Evolutionary conservation across 2,113 vertebrate genomes (phyloP).

Genomic region (Grammomys dolichurus): DNA sequence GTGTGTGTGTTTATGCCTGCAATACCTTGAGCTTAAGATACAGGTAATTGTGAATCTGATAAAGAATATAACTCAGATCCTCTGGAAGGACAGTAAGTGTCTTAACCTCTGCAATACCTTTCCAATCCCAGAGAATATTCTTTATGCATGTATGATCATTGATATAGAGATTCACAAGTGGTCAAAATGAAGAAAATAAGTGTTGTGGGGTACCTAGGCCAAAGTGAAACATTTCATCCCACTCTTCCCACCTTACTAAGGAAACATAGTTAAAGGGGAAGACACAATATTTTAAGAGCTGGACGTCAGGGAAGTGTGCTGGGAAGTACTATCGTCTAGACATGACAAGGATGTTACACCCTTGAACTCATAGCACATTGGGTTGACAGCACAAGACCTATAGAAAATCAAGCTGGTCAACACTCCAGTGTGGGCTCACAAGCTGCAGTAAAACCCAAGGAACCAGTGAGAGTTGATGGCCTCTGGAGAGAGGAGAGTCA

Average conservation of each 20-base stretch:
- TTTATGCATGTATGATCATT: not conserved
- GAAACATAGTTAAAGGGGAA: not conserved
- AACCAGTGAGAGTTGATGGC: not conserved
- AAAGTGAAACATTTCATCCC: not conserved
- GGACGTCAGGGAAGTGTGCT: not conserved
- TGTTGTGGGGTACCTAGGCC: accelerated
- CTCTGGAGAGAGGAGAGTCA: not conserved
- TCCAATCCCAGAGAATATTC: not conserved
- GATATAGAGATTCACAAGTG: not conserved
- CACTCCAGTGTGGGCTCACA: not conserved
- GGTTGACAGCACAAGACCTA: not conserved
- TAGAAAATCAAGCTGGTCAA: not conserved
- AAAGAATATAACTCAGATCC: not conserved
- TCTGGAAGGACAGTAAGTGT: not conserved
- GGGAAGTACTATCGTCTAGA: not conserved
- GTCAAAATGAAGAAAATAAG: not conserved
- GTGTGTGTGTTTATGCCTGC: not conserved
- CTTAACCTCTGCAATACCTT: not conserved
- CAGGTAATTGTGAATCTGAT: not conserved
- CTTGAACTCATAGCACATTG: not conserved
- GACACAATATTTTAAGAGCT: not conserved
- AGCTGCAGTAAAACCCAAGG: no score
- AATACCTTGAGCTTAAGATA: not conserved
- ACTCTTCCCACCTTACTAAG: not conserved
- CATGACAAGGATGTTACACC: not conserved